Evolutionary conservation across 2,797 vertebrate species (phyloP).

Genomic region (Clarias fuscus): DNA sequence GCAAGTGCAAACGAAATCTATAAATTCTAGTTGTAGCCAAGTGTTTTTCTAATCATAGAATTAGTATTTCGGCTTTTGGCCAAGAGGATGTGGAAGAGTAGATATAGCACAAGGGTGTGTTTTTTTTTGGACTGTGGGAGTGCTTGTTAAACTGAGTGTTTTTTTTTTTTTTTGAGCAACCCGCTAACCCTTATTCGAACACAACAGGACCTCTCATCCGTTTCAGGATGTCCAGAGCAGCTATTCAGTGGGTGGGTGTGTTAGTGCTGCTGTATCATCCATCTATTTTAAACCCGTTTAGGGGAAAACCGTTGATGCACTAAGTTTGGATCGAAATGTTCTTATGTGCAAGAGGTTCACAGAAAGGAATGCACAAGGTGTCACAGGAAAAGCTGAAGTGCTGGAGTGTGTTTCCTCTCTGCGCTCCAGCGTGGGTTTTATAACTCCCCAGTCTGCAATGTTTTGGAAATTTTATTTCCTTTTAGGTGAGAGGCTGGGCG

Average conservation of each 20-base stretch:
- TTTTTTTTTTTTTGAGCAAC: constrained; percentile 45
- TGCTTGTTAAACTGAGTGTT: constrained; percentile 25
- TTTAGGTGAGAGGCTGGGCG: neutral
- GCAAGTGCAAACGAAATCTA: neutral
- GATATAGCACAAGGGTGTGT: constrained; percentile 37
- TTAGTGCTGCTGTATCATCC: constrained; percentile 27
- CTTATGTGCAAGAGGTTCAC: neutral
- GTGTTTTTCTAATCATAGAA: neutral
- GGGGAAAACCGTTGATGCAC: constrained; percentile 10
- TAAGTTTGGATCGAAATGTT: neutral
- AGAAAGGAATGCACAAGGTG: constrained; percentile 24
- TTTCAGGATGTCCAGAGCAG: constrained; percentile 48
- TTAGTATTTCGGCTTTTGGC: neutral
- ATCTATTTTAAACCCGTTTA: constrained; percentile 12
- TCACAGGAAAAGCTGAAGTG: constrained; percentile 21
- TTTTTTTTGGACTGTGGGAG: constrained; percentile 49
- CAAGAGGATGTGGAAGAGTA: neutral
- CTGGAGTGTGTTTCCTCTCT: constrained; percentile 29
- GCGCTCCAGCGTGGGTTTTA: constrained; percentile 13
- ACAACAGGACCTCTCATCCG: constrained; percentile 53
- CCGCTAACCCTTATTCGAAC: constrained; percentile 53
- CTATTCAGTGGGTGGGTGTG: constrained; percentile 35
- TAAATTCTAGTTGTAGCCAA: neutral
- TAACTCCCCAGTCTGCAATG: neutral
- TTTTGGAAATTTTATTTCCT: constrained; percentile 33